These are phyloP conservation scores for Muscina levida DNA, from an alignment of 2,888 invertebrate genomes.

Conservation along the genomic window DNA sequence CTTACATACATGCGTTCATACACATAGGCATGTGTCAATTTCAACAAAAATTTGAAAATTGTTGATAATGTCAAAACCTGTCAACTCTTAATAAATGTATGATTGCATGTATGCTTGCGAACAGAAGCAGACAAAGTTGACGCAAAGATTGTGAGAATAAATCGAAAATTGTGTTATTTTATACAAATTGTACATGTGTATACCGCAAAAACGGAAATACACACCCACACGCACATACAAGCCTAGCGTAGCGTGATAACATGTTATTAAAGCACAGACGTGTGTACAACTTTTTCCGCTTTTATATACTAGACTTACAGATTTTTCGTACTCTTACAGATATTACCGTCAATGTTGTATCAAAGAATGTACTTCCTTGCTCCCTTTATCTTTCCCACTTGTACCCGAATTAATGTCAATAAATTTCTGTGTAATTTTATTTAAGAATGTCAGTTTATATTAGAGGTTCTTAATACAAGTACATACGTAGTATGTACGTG, in stretches of 20 bases:
- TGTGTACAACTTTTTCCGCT: too few relatives aligned
- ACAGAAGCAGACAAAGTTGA: constrained; percentile 27
- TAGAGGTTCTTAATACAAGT: too few relatives aligned
- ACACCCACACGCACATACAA: not conserved
- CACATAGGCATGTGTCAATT: not conserved
- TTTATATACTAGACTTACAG: too few relatives aligned
- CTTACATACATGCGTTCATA: not conserved
- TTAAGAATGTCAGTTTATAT: too few relatives aligned
- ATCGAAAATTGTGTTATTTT: too few relatives aligned
- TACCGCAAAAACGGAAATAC: not conserved
- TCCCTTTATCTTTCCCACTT: too few relatives aligned
- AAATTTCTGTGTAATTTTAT: too few relatives aligned
- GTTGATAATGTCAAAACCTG: constrained; percentile 58
- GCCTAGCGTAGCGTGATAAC: not conserved
- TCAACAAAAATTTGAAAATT: constrained; percentile 39
- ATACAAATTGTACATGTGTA: constrained; percentile 16
- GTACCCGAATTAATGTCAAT: constrained; percentile 4
- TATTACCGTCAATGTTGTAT: too few relatives aligned
- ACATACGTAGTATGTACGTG: too few relatives aligned
- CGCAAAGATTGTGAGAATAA: constrained; percentile 11
- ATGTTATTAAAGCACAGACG: too few relatives aligned
- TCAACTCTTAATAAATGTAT: constrained; percentile 56
- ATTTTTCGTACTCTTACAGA: too few relatives aligned
- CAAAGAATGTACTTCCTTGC: too few relatives aligned
- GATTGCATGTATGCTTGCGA: not conserved